Conservation (phyloP, 2,113 vertebrate species). For the Pungitius pungitius region DNA sequence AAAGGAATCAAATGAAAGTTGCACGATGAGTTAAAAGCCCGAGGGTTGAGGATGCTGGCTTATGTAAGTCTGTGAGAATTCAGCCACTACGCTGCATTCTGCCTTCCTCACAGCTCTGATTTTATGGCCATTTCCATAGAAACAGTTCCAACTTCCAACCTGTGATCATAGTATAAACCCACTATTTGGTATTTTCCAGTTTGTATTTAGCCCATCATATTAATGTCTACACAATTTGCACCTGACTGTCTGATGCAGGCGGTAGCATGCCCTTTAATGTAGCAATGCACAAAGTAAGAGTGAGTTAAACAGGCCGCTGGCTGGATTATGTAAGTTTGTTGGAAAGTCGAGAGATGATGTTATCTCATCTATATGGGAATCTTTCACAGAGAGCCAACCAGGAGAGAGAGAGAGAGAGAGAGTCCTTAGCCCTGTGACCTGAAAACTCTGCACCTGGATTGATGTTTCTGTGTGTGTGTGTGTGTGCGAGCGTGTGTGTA, state of each 20-base stretch:
- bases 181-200: not conserved
- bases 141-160: not conserved
- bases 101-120: not conserved
- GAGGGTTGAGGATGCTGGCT: not conserved
- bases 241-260: not conserved
- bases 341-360: not conserved
- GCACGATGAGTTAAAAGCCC: not conserved
- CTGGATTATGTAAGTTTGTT: not conserved
- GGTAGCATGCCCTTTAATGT: not conserved
- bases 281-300: not conserved
- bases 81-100: not conserved
- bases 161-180: not conserved
- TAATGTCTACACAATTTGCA: not conserved
- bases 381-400: not conserved
- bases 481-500: conserved; percentile 8
- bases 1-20: not conserved
- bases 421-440: conserved; percentile 21
- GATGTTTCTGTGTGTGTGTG: not conserved
- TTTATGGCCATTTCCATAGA: not conserved
- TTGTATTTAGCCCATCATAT: not conserved
- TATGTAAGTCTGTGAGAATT: not conserved
- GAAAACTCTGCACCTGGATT: not conserved
- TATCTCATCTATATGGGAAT: not conserved
- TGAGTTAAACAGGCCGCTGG: not conserved
- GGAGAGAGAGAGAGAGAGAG: not conserved